Conservation (phyloP, 2,888 invertebrate species). For the Seira sanloemensis region DNA sequence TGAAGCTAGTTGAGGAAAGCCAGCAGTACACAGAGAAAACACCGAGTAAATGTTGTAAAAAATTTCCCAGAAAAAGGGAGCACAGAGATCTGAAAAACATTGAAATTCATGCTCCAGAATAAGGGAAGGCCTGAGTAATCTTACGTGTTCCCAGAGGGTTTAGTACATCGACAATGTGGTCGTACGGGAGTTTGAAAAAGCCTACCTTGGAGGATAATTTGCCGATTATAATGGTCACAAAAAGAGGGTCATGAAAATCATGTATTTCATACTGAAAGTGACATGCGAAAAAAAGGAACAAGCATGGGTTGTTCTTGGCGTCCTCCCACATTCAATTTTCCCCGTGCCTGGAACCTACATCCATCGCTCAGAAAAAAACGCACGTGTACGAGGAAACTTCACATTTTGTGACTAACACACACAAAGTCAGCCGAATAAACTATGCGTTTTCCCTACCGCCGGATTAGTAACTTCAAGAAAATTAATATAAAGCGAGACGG, state of each 20-base stretch:
- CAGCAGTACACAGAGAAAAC: slow-evolving; percentile 6
- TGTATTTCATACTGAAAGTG: slow-evolving; percentile 44
- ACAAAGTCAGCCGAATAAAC: not conserved
- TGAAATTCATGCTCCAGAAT: not conserved
- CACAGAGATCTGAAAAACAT: not conserved
- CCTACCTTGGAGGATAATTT: slow-evolving; percentile 40
- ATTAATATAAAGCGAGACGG: not conserved
- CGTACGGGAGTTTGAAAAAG: slow-evolving; percentile 13
- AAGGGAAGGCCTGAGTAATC: not conserved
- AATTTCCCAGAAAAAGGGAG: not conserved
- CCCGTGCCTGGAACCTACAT: not conserved
- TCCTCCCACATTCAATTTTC: not conserved
- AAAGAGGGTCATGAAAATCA: slow-evolving; percentile 46
- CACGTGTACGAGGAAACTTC: no score
- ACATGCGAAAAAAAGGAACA: slow-evolving; percentile 16
- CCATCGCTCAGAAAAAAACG: not conserved
- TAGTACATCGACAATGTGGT: slow-evolving; percentile 27
- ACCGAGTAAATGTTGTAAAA: not conserved
- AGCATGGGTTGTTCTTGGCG: not conserved
- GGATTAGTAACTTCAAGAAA: not conserved
- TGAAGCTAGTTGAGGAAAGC: not conserved
- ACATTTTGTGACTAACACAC: no score
- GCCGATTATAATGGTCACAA: slow-evolving; percentile 46
- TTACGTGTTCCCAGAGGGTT: slow-evolving; percentile 22
- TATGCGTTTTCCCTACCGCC: not conserved